phyloP scores from a whole-genome alignment of 92 coral and sea anemone genomes.

The Ricordea florida region DNA sequence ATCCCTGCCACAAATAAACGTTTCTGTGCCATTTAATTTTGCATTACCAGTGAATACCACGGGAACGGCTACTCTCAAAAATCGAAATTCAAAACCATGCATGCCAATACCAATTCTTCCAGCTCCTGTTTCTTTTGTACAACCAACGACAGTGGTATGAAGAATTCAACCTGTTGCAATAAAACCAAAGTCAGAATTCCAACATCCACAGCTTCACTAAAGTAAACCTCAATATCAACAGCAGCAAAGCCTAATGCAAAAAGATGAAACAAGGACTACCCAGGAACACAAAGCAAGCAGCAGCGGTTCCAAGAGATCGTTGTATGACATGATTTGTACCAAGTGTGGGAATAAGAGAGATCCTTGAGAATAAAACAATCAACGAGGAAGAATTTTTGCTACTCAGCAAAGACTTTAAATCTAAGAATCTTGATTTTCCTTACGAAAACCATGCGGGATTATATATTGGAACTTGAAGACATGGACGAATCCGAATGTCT shows the following conservation, averaged over 20 bases:
- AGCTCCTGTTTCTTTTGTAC: slow-evolving; percentile 1
- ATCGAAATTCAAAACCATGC: background rate
- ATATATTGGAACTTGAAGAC: no score
- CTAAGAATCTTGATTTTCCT: no score
- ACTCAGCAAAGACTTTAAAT: no score
- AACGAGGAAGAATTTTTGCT: no score
- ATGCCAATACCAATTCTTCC: background rate
- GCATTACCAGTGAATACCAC: slow-evolving; percentile 16
- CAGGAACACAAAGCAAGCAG: background rate
- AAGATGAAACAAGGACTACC: background rate
- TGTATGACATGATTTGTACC: background rate
- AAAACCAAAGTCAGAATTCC: no score
- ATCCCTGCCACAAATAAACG: no score
- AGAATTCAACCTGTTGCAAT: no score
- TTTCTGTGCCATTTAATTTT: slow-evolving; percentile 1
- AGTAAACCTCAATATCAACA: background rate
- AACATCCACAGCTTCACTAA: no score
- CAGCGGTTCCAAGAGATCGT: background rate
- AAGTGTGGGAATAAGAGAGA: slow-evolving; percentile 30
- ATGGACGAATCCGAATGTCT: no score
- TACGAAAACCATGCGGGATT: no score
- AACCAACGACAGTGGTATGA: background rate
- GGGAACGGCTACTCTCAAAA: slow-evolving; percentile 24
- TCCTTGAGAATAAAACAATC: no score
- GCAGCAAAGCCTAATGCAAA: background rate